Evolutionary conservation across 2,113 vertebrate genomes (phyloP).

Genomic region (Menura novaehollandiae): DNA sequence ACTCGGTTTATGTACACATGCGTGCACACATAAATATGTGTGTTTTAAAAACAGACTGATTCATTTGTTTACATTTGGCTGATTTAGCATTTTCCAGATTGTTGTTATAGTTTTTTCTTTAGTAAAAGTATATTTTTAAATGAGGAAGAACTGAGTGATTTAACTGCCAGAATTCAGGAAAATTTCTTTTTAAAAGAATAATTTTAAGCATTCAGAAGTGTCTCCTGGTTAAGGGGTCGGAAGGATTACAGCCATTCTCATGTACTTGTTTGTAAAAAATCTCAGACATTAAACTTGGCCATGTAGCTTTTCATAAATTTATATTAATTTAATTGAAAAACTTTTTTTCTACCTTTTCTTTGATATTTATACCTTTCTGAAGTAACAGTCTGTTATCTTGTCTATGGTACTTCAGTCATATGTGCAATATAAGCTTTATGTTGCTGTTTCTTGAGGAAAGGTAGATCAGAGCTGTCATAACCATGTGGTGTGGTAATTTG

Average conservation of each 20-base stretch:
- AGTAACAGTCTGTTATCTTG: neutral
- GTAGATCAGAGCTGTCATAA: neutral
- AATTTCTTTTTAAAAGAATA: neutral
- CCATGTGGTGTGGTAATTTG: neutral
- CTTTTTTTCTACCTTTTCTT: neutral
- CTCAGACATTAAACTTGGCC: neutral
- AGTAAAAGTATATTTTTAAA: neutral
- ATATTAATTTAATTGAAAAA: neutral
- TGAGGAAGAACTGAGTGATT: neutral
- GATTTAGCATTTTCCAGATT: neutral
- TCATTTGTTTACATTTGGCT: neutral
- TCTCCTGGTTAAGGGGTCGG: neutral
- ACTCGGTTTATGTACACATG: fast-evolving
- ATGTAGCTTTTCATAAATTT: neutral
- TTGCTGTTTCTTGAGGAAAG: neutral
- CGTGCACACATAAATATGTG: neutral
- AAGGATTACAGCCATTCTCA: neutral
- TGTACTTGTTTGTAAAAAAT: neutral
- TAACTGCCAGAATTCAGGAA: neutral
- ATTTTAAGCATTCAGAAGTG: neutral
- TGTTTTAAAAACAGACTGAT: neutral
- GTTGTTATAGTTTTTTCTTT: neutral
- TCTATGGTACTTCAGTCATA: neutral
- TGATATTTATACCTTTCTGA: neutral
- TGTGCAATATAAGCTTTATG: neutral